Evolutionary conservation across 2,888 invertebrate species (phyloP).

Genomic region (Notodromas monacha): DNA sequence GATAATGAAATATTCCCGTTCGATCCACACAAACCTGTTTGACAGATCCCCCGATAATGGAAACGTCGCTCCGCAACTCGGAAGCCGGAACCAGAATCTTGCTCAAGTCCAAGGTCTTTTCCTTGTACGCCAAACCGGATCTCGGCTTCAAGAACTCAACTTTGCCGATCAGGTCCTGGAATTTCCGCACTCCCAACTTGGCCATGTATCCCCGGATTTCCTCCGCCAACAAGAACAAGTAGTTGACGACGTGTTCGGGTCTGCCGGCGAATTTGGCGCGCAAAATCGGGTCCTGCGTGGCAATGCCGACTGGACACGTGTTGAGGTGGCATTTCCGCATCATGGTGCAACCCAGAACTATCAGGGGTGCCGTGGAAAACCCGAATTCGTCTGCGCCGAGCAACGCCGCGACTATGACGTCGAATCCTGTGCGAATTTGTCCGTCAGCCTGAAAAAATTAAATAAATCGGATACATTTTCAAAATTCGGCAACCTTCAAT

Average conservation of each 20-base stretch:
- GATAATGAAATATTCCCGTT: too few relatives aligned
- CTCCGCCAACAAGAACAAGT: constrained; percentile 85
- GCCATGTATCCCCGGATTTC: constrained; percentile 81
- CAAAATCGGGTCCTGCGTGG: constrained; percentile 82
- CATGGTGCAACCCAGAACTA: constrained; percentile 96
- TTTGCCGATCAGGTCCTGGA: constrained; percentile 68
- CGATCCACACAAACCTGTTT: too few relatives aligned
- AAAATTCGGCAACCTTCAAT: too few relatives aligned
- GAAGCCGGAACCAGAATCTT: constrained; percentile 59
- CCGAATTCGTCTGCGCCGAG: constrained; percentile 96
- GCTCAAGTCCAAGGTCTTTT: constrained; percentile 46
- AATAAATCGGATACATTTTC: constrained; percentile 5
- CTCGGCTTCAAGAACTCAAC: constrained; percentile 52
- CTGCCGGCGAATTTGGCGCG: constrained; percentile 87
- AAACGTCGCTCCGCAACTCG: constrained; percentile 56
- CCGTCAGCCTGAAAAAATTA: constrained; percentile 17
- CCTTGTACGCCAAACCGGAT: constrained; percentile 39
- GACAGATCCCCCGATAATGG: constrained; percentile 60
- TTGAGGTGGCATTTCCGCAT: constrained; percentile 98
- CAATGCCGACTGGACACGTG: constrained; percentile 94
- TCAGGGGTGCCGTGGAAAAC: constrained; percentile 87
- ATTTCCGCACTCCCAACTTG: constrained; percentile 46
- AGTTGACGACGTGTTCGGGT: constrained; percentile 90
- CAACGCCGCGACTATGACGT: constrained; percentile 74
- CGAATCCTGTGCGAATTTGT: constrained; percentile 61